Conservation (phyloP, 2,113 vertebrate genomes). For the Benitochromis conjunctus region DNA sequence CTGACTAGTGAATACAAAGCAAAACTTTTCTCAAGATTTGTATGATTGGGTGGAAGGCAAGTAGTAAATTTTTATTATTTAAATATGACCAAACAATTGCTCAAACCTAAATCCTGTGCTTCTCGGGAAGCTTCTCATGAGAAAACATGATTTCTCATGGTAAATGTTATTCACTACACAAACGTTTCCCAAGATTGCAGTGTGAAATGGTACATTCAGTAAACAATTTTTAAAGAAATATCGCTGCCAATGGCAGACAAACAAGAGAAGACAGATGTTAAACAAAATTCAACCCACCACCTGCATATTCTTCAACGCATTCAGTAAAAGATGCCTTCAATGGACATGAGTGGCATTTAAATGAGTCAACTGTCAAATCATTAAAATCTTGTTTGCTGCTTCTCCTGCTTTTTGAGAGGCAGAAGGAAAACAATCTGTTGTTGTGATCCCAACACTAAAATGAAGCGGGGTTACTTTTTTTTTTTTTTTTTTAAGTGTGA, state of each 20-base stretch:
- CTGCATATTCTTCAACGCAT: neutral
- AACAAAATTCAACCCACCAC: neutral
- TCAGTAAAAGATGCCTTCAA: neutral
- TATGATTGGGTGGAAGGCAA: neutral
- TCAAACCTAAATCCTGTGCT: neutral
- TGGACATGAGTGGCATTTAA: constrained; percentile 20
- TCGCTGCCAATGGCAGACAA: neutral
- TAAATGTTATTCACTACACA: neutral
- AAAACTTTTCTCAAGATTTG: neutral
- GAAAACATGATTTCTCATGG: neutral
- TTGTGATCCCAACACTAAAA: constrained; percentile 6
- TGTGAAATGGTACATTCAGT: neutral
- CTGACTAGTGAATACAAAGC: neutral
- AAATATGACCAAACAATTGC: neutral
- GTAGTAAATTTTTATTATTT: neutral
- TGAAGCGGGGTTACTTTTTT: neutral
- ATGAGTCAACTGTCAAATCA: constrained; percentile 46
- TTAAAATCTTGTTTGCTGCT: constrained; percentile 24
- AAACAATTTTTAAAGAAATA: neutral
- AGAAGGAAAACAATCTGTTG: constrained; percentile 34
- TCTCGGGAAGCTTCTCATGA: no score
- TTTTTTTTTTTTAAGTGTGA: neutral
- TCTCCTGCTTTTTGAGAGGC: neutral
- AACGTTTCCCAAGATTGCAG: neutral
- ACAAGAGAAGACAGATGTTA: constrained; percentile 3